These are phyloP conservation scores for Eilema sororculum DNA, from an alignment of 2,888 invertebrate species.

Conservation along the genomic window DNA sequence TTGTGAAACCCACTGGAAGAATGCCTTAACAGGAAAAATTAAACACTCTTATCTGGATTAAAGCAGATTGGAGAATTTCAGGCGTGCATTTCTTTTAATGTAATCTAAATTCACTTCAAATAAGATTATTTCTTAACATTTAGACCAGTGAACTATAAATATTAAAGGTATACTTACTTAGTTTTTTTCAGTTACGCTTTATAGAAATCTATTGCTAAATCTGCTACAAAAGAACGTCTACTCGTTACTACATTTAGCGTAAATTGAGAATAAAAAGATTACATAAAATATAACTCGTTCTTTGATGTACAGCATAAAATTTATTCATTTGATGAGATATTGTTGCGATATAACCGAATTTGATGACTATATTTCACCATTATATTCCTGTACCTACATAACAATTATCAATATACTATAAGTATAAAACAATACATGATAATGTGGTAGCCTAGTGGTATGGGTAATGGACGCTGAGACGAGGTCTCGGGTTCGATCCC, in stretches of 20 bases:
- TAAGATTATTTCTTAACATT: not conserved
- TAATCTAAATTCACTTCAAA: not conserved
- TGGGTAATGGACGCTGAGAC: too few relatives aligned
- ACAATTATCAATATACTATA: too few relatives aligned
- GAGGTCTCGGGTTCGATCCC: too few relatives aligned
- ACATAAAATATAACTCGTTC: not conserved
- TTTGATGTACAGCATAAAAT: not conserved
- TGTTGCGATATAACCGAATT: not conserved
- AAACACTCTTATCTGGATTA: constrained; percentile 18
- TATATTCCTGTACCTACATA: too few relatives aligned
- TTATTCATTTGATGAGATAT: not conserved
- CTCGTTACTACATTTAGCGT: not conserved
- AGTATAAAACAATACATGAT: too few relatives aligned
- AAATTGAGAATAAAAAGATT: not conserved
- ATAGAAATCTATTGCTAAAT: not conserved
- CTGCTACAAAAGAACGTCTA: too few relatives aligned
- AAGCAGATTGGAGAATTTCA: constrained; percentile 7
- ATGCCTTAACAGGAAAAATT: constrained; percentile 18
- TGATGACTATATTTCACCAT: too few relatives aligned
- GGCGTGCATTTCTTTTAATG: constrained; percentile 6
- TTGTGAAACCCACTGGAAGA: constrained; percentile 12
- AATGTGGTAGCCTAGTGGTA: too few relatives aligned
- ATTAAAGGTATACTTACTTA: not conserved
- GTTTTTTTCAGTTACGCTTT: not conserved
- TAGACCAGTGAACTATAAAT: not conserved